Base-by-base conservation (phyloP, 2,888 invertebrate genomes). In the Callyntrura guangdongensis region DNA sequence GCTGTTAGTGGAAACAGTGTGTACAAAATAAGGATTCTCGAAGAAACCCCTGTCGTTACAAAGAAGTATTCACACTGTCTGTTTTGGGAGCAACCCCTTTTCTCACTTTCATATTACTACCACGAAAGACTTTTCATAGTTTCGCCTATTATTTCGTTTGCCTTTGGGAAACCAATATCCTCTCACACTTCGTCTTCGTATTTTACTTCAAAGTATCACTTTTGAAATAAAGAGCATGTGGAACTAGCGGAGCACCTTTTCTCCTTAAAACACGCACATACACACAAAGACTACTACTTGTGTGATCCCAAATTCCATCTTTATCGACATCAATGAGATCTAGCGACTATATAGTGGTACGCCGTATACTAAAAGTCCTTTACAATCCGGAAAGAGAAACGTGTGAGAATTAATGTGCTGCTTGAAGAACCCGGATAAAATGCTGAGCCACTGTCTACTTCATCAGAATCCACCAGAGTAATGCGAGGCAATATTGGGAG, bases 151-250 rank as follows among this genome's bases (percentile, higher is more conserved):
- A 53, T 36, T 82, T 77, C 36, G 36, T 27, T 81, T 82, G 81
- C 88, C 88, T 88, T 49, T 88, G 82, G 82, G 88, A 88, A 82
- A 72, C 82, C 88, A 88, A 88, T 88, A 88, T 69, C 82, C 45
- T 86, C 36, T 67, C 25, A 25, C 25, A 17, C 79, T 56, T 36
- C 36, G 2, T 36, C 6, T 36, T 25, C 53, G 8, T n/a, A 53
- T 69, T 8, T 53, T 79, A 14, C 79, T 86, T 74, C 61, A 87
- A 81, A 74, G 77, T 87, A 79, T 86, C 77, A 53, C 69, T 84
- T 69, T 47, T 84, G 77, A 86, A 77, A 59, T 45, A 77, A 79
- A 56, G 9, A 56, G 25, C 25, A 27, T 79, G 56, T 56, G 79
- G 3, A 79, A 22, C 4, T 11, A 14, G 79, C 22, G 25, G 12